Percentiles rank a stretch among this genome's conserved stretches.
These are phyloP conservation scores for Monodelphis domestica DNA, from an alignment of 2,797 vertebrate genomes.

Conservation along the genomic window DNA sequence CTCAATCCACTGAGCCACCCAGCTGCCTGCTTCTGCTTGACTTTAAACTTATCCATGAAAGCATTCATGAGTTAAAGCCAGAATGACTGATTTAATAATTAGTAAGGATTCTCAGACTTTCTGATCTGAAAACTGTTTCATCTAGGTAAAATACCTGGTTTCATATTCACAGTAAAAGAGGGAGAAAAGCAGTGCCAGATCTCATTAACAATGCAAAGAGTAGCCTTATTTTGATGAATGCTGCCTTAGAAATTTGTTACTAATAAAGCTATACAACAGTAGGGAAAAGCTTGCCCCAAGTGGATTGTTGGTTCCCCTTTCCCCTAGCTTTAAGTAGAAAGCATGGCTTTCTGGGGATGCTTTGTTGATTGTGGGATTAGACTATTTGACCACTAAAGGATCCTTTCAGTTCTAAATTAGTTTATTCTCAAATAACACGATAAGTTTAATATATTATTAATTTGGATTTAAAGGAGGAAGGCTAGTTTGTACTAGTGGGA, in stretches of 20 bases:
- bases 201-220: background rate
- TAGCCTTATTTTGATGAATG: background rate
- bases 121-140: background rate
- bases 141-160: too few species aligned
- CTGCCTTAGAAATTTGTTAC: background rate
- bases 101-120: background rate
- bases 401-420: too few species aligned
- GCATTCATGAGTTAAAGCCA: constrained; percentile 33
- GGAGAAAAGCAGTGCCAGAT: constrained; percentile 1
- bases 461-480: constrained; percentile 15
- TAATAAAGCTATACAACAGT: background rate
- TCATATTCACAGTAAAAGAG: constrained; percentile 7
- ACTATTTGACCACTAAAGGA: background rate
- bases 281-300: too few species aligned
- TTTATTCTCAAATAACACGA: too few species aligned
- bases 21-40: constrained; percentile 1
- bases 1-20: too few species aligned
- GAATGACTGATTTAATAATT: background rate
- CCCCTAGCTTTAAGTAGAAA: background rate
- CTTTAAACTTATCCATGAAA: constrained; percentile 25
- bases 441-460: constrained; percentile 5
- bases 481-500: constrained; percentile 42
- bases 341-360: background rate
- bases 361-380: background rate
- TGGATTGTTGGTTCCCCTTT: background rate